These are phyloP conservation scores for Macropus fuliginosus DNA, from an alignment of 2,797 vertebrate species.

Conservation along the genomic window DNA sequence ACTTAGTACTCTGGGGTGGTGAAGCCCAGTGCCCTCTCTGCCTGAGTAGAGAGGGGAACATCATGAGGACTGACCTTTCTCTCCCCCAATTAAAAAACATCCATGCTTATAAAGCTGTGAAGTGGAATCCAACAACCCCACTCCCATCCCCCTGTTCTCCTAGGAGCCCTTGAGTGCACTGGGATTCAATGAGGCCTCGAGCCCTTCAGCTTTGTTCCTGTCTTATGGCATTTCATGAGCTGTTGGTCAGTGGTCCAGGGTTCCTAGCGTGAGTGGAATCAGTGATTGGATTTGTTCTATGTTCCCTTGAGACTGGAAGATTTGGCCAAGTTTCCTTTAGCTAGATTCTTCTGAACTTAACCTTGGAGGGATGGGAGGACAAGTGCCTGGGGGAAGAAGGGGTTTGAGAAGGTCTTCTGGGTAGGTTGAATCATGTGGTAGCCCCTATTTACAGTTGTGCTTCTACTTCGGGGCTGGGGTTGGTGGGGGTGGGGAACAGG, in stretches of 20 bases:
- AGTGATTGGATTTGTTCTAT: neutral
- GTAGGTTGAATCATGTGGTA: neutral
- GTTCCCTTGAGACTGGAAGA: neutral
- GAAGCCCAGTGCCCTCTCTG: neutral
- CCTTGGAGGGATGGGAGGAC: neutral
- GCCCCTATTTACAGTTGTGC: neutral
- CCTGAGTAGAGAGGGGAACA: neutral
- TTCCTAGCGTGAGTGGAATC: neutral
- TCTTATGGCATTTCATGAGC: neutral
- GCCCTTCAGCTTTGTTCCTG: neutral
- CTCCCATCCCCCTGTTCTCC: neutral
- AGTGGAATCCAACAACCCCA: neutral
- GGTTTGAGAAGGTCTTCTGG: neutral
- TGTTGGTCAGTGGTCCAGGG: neutral
- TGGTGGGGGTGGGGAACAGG: neutral
- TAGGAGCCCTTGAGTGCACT: neutral
- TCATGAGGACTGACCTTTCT: neutral
- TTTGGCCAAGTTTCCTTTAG: neutral
- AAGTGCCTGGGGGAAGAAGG: neutral
- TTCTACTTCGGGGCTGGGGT: neutral
- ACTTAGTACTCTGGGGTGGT: conserved; percentile 2
- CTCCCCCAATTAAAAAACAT: neutral
- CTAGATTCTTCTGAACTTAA: neutral
- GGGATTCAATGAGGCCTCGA: neutral
- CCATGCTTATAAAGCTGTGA: neutral